These are phyloP conservation scores for Drosophila cardini DNA, from an alignment of 1,140 invertebrate species.

Conservation along the genomic window DNA sequence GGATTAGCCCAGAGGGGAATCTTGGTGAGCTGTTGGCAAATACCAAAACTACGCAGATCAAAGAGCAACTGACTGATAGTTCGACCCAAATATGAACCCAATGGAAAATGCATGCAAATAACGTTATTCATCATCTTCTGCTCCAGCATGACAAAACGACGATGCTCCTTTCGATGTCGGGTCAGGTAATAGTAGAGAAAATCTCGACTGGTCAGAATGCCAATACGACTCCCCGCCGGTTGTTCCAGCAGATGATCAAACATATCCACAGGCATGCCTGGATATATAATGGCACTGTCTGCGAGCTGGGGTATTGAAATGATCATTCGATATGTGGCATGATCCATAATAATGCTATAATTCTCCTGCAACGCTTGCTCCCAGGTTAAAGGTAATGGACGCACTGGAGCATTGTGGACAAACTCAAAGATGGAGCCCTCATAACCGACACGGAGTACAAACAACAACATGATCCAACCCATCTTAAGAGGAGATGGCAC, in stretches of 20 bases:
- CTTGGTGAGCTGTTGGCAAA: slow-evolving; percentile 36
- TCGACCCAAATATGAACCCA: slow-evolving; percentile 52
- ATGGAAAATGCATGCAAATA: slow-evolving; percentile 61
- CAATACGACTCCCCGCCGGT: not conserved
- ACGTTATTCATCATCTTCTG: slow-evolving; percentile 60
- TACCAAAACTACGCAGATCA: slow-evolving; percentile 59
- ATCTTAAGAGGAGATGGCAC: slow-evolving; percentile 10
- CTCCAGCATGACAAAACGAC: slow-evolving; percentile 30
- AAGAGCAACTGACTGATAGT: slow-evolving; percentile 37
- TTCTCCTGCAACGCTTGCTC: slow-evolving; percentile 31
- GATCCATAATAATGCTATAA: slow-evolving; percentile 53
- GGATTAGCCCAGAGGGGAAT: slow-evolving; percentile 6
- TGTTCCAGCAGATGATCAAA: slow-evolving; percentile 49
- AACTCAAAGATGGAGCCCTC: slow-evolving; percentile 63
- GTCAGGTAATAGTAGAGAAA: slow-evolving; percentile 50
- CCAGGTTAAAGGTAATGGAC: slow-evolving; percentile 54
- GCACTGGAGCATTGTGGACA: slow-evolving; percentile 61
- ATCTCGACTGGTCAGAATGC: slow-evolving; percentile 37
- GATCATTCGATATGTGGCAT: slow-evolving; percentile 62
- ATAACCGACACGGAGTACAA: slow-evolving; percentile 54
- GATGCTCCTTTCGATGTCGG: slow-evolving; percentile 1
- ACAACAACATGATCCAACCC: slow-evolving; percentile 49
- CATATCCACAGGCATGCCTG: slow-evolving; percentile 56
- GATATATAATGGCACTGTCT: slow-evolving; percentile 5
- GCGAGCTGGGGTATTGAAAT: slow-evolving; percentile 20